Base-by-base conservation (phyloP, 2,797 vertebrate genomes). In the Bradypodion pumilum region DNA sequence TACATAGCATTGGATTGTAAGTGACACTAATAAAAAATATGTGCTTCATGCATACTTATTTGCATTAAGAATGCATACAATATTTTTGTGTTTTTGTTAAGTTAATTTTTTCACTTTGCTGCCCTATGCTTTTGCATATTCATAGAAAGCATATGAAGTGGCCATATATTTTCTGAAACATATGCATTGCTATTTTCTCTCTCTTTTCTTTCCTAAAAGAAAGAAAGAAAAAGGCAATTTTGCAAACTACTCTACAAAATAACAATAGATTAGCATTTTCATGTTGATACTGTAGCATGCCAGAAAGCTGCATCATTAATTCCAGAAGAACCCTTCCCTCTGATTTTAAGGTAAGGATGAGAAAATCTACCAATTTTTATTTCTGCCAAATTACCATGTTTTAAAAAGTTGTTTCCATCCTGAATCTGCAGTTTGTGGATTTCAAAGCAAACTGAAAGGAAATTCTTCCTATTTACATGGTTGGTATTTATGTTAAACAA, bases 1-100 rank as follows among this genome's bases (percentile, higher is more conserved):
- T 10, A 1, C n/a, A 75, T 5, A 21, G 9, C 6, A 9, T 35
- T 75, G 32, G 21, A 35, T 21, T 59, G 32, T 88, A n/a, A n/a
- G n/a, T n/a, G 21, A 60, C 59, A 81, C 8, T 76, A 87, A 32
- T 68, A 84, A 7, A 84, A 65, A 56, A 56, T 91, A 93, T 90
- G 66, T 37, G 92, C 63, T 84, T 87, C 52, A 68, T 84, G 63
- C 90, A 87, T 81, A 91, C 63, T 84, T 5, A 0, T 89, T 92
- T 92, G 82, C 91, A 89, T 91, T 79, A 90, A 37, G 5, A 49
- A 27, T 52, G 21, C 37, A 8, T 40, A 42, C 68, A 83, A 59
- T 1, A 44, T 46, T 19, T 59, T 83, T 68, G 23, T 19, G 13
- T 13, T 46, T 23, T n/a, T 56, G 52, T 19, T 56, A 56, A 3